Base-by-base conservation (phyloP, 2,888 invertebrate genomes). In the Desoria tigrina region DNA sequence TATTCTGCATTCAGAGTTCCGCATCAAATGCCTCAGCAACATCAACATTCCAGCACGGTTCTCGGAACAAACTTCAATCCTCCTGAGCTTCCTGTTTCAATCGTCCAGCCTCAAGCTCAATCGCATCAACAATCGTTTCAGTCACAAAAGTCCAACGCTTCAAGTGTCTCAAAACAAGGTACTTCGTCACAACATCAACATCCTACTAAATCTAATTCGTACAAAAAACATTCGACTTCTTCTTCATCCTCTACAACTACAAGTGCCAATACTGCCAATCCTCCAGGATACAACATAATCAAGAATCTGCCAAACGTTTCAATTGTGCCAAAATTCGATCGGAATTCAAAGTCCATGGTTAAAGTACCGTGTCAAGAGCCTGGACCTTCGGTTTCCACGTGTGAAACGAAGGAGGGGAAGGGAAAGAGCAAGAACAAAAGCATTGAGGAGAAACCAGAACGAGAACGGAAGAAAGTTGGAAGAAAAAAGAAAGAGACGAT, bases 281-380 rank as follows among this genome's bases (percentile, higher is more conserved):
- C 65, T 42, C 67, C 68, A 27, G 71, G 71, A 11, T 70, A 69
- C 51, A 68, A 71, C 23, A 71, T 75, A 49, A 71, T 76, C 28
- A 71, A 74, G 55, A 74, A 68, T 61, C 69, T 76, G 62, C 76
- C 76, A 49, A 76, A 76, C 61, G 73, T 75, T 4, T 76, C 76
- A 4, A 76, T 76, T 58, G 76, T 76, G 24, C 76, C 76, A 53
- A 69, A 66, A 55, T 76, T 76, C 61, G 75, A 76, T 59, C 65
- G 76, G 59, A 72, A 69, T 57, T 69, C 75, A 0, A 69, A 71
- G 42, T 62, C 70, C 4, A 59, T 67, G 9, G 58, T 58, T 9
- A 42, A 45, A 32, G 58, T 53, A 2, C 50, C 61, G 16, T 56
- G 60, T 27, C 63, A 64, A 50, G 45, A 63, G 11, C 42, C 42